Evolutionary conservation across 1,140 invertebrate species (phyloP).

Genomic region (Manduca sexta): DNA sequence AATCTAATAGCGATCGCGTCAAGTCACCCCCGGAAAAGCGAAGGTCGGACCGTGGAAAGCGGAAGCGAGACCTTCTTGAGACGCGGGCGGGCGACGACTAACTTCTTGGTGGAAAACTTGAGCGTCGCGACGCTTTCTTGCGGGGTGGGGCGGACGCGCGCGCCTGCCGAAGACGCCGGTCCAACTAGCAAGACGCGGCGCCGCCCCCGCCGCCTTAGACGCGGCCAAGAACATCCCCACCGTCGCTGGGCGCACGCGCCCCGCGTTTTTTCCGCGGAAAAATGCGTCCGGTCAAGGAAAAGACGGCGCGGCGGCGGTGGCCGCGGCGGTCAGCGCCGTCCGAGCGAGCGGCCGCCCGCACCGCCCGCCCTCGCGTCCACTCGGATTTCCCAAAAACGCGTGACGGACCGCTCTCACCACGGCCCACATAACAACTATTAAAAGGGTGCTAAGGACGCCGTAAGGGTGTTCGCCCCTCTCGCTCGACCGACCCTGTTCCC

Average conservation of each 20-base stretch:
- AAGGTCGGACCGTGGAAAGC: constrained; percentile 35
- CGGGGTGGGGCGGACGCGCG: constrained; percentile 69
- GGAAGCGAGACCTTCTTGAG: constrained; percentile 67
- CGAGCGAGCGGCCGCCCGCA: constrained; percentile 23
- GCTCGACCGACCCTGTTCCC: constrained; percentile 46
- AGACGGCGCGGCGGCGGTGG: constrained; percentile 45
- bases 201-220: constrained; percentile 69
- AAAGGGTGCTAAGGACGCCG: constrained; percentile 54
- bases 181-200: constrained; percentile 70
- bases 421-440: constrained; percentile 62
- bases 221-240: constrained; percentile 68
- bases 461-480: constrained; percentile 48
- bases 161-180: constrained; percentile 65
- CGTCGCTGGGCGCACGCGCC: constrained; percentile 61
- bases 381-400: constrained; percentile 28
- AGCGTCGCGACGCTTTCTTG: constrained; percentile 66
- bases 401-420: constrained; percentile 50
- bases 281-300: constrained; percentile 68
- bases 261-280: constrained; percentile 69
- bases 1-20: constrained; percentile 10
- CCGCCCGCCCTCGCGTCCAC: constrained; percentile 16
- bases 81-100: constrained; percentile 70
- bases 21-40: constrained; percentile 32
- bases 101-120: constrained; percentile 72
- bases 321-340: constrained; percentile 26